Base-by-base conservation (phyloP, 2,113 vertebrate species). In the Lanius ludovicianus region DNA sequence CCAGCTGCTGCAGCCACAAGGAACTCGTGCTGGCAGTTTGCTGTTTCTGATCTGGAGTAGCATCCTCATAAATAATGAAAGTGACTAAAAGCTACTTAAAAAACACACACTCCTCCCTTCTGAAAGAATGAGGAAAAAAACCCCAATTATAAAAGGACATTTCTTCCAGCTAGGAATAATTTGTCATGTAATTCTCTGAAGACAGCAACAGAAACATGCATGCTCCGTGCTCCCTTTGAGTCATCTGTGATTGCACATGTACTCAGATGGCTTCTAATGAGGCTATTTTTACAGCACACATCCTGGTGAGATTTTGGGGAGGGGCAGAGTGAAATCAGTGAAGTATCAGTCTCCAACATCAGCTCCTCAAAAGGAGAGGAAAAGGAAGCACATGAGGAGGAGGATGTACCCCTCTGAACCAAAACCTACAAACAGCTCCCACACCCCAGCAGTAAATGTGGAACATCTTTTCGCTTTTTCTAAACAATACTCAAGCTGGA, bases 31-130 rank as follows among this genome's bases (percentile, higher is more conserved):
- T 64, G 65, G 52, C 70, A 91, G 94, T 94, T 88, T 95, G 94
- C 71, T 94, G 77, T 67, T 95, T 96, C 87, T 94, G 94, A 95
- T 95, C 53, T 92, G 85, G 81, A 95, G 87, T 56, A 94, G 89
- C 96, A 74, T 93, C 39, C 93, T 96, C 96, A 97, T 96, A 90
- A 97, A 97, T 96, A 96, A 97, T 97, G 89, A 80, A 97, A 96
- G 93, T 92, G 91, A 95, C 96, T 96, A 97, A 97, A 96, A 96
- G 96, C 97, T 97, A 94, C 93, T 96, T 96, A 90, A 94, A 95
- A 97, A 96, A 97, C 95, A 95, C 90, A 96, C 91, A 87, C 89
- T 94, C 93, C 89, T 95, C 92, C 95, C 90, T 95, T 76, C 46
- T 92, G 96, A 93, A 97, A 92, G 92, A 93, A 83, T 85, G 83